Evolutionary conservation across 2,888 invertebrate genomes (phyloP).

Genomic region (Corythucha ciliata): DNA sequence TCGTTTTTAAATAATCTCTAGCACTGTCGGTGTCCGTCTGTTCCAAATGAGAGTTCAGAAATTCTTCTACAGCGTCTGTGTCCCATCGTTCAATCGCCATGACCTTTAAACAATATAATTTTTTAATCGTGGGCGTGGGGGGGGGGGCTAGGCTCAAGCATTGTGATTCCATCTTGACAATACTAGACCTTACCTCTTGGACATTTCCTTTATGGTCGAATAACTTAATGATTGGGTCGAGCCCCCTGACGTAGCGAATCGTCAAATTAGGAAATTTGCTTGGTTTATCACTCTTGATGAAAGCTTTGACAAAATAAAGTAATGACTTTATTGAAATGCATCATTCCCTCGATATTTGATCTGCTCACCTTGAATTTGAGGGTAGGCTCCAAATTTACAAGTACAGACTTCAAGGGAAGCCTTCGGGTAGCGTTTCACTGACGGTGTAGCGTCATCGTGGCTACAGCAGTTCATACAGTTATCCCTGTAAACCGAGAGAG

Average conservation of each 20-base stretch:
- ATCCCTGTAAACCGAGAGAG: slow-evolving; percentile 42
- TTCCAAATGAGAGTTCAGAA: slow-evolving; percentile 76
- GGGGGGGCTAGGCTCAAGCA: too few relatives aligned
- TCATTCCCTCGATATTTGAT: not conserved
- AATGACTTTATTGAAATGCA: not conserved
- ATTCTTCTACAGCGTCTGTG: slow-evolving; percentile 95
- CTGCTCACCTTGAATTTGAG: slow-evolving; percentile 75
- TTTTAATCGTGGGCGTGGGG: too few relatives aligned
- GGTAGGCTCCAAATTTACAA: slow-evolving; percentile 96
- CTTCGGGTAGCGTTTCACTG: slow-evolving; percentile 69
- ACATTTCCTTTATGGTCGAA: slow-evolving; percentile 75
- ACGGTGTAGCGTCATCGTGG: slow-evolving; percentile 56
- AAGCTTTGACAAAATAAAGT: slow-evolving; percentile 52
- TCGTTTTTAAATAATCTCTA: slow-evolving; percentile 37
- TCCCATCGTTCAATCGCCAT: slow-evolving; percentile 98
- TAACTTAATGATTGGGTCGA: slow-evolving; percentile 88
- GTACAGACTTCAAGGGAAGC: slow-evolving; percentile 94
- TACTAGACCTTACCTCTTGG: slow-evolving; percentile 51
- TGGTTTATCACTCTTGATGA: slow-evolving; percentile 87
- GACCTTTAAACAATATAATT: slow-evolving; percentile 47
- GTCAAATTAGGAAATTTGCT: slow-evolving; percentile 82
- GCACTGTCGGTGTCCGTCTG: slow-evolving; percentile 30
- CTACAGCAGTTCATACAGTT: slow-evolving; percentile 74
- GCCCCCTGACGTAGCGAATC: slow-evolving; percentile 84
- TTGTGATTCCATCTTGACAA: too few relatives aligned